Base-by-base conservation (phyloP, 2,797 vertebrate species). In the Poliocrania exsul region DNA sequence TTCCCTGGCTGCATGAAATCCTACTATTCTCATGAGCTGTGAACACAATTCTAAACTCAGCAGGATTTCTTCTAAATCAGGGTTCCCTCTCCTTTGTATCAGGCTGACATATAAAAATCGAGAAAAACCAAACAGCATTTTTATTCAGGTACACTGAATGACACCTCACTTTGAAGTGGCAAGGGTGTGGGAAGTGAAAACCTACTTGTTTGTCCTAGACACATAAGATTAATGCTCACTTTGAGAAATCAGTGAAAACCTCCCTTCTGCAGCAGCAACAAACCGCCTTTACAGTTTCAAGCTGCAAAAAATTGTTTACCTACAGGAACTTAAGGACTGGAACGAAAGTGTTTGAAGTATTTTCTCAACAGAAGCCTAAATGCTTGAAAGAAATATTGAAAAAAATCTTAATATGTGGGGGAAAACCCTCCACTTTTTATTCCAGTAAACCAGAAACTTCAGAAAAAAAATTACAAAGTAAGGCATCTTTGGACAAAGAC, bases 121-220 rank as follows among this genome's bases (percentile, higher is more conserved):
- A 72, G 40, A 90, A 88, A 74, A 92, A 54, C 19, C 28, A 47
- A 72, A 71, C 29, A 16, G 31, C 9, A 8, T 37, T 69, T 90
- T 88, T 88, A 65, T 84, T 61, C 44, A 65, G 90, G 56, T 4
- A 11, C 28, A n/a, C 26, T 53, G 60, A 89, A 26, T 61, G 69
- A 83, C 29, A 67, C 13, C 7, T 88, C 62, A 72, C 60, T 90
- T 78, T 91, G 70, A 91, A 83, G 61, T 71, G 61, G 46, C 42
- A 94, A 93, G 26, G 38, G 40, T 44, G 53, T 77, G 75, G 67
- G 75, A 92, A 85, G 44, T 74, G 50, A 49, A 92, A 96, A 87
- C 23, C 40, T 49, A 23, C 35, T 82, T 2, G 1, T 87, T 92
- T 85, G 40, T 64, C 79, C 79, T 61, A 58, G 62, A 58, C n/a